A percentile compares a stretch with the other conserved stretches of the same genome.
phyloP scores from a whole-genome alignment of 2,113 vertebrate species.

The Oryctolagus cuniculus region mOryCun1.1 NC_091439.1:87997001-87997500 shows the following conservation, averaged over 20 bases:
- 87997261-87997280: not conserved
- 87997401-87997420: too few species aligned
- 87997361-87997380: too few species aligned
- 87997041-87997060: not conserved
- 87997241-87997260: conserved; percentile 26
- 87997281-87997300: conserved; percentile 29
- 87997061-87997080: not conserved
- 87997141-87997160: not conserved
- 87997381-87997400: too few species aligned
- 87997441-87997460: too few species aligned
- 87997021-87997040: not conserved
- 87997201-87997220: not conserved
- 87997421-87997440: too few species aligned
- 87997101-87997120: not conserved
- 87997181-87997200: not conserved
- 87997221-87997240: not conserved
- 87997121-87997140: not conserved
- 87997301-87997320: not conserved
- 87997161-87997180: not conserved
- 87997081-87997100: conserved; percentile 24
- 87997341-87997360: too few species aligned
- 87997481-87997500: too few species aligned
- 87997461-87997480: too few species aligned
- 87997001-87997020: not conserved
- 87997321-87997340: too few species aligned